Evolutionary conservation across 2,888 invertebrate genomes (phyloP).

Genomic region (Eremobia ochroleuca): DNA sequence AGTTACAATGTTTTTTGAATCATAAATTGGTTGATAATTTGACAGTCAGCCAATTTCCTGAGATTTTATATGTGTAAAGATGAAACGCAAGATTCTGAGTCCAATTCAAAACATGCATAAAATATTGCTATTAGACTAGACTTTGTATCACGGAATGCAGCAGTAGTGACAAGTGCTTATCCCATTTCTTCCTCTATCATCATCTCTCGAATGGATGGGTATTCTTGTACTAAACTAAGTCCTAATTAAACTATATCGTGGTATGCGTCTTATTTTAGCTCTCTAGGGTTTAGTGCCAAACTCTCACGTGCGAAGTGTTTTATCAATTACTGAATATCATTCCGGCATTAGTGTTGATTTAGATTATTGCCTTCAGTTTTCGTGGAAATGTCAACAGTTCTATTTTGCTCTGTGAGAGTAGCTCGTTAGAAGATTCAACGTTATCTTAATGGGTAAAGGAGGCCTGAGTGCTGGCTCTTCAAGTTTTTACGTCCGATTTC

Average conservation of each 20-base stretch:
- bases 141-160: conserved; percentile 33
- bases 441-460: background rate
- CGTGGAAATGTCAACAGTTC: conserved; percentile 69
- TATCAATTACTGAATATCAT: conserved; percentile 78
- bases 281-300: conserved; percentile 78
- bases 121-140: conserved; percentile 27
- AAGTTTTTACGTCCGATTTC: background rate
- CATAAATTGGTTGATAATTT: background rate
- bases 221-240: conserved; percentile 48
- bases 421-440: conserved; percentile 16
- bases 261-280: conserved; percentile 73
- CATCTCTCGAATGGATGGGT: conserved; percentile 17
- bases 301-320: conserved; percentile 82
- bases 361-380: conserved; percentile 64
- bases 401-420: conserved; percentile 34
- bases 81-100: conserved; percentile 27
- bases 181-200: conserved; percentile 24
- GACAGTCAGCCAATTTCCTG: conserved; percentile 9
- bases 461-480: background rate
- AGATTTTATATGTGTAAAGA: conserved; percentile 30
- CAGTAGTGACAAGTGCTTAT: conserved; percentile 18
- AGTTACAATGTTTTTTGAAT: conserved; percentile 22
- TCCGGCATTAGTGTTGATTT: conserved; percentile 74
- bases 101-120: conserved; percentile 27
- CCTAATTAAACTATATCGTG: conserved; percentile 55